phyloP scores from a whole-genome alignment of 2,113 vertebrate genomes.

The Sphyrna mokarran region DNA sequence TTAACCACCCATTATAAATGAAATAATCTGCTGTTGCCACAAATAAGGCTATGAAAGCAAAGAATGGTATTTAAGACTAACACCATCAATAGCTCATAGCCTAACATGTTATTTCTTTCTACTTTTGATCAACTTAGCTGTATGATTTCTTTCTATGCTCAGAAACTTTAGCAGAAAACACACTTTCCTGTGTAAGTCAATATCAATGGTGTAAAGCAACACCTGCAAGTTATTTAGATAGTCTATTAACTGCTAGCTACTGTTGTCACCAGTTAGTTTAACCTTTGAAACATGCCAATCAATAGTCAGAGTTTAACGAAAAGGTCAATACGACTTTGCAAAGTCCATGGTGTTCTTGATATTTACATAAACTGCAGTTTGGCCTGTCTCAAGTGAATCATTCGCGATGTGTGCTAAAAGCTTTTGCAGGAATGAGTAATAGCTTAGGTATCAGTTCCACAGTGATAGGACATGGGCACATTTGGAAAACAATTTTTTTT shows the following conservation, averaged over 20 bases:
- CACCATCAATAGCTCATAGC: neutral
- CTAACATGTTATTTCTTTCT: neutral
- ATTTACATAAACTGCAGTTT: constrained; percentile 51
- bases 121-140: neutral
- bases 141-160: neutral
- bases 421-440: neutral
- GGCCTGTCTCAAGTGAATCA: constrained; percentile 41
- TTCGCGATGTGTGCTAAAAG: constrained; percentile 26
- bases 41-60: neutral
- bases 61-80: neutral
- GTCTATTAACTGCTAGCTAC: neutral
- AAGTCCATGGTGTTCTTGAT: constrained; percentile 45
- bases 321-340: constrained; percentile 53
- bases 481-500: neutral
- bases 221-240: constrained; percentile 29
- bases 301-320: constrained; percentile 45
- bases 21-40: neutral
- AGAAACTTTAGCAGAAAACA: neutral
- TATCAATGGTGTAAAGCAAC: neutral
- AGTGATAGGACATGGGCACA: neutral
- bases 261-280: constrained; percentile 53
- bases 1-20: neutral
- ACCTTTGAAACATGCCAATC: constrained; percentile 61
- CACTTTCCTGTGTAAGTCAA: neutral
- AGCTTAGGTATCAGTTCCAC: neutral